A percentile compares a stretch with the other conserved stretches of the same genome.
phyloP scores from a whole-genome alignment of 2,797 vertebrate species.

The Fundulus diaphanus region DNA sequence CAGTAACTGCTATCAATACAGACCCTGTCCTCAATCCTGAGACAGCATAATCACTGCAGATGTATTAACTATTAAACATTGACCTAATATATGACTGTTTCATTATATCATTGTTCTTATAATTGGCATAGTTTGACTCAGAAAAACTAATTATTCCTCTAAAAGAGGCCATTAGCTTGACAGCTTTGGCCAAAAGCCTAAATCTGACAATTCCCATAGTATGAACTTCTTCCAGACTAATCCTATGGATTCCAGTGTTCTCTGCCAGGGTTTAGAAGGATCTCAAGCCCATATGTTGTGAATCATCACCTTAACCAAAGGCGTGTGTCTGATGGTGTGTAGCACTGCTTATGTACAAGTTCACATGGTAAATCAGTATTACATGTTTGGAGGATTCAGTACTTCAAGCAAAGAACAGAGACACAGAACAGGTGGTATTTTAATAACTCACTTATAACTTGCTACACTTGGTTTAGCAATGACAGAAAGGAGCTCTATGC shows the following conservation, averaged over 20 bases:
- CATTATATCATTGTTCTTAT: constrained; percentile 43
- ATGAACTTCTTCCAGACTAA: constrained; percentile 38
- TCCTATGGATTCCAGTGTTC: constrained; percentile 40
- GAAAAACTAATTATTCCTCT: constrained; percentile 61
- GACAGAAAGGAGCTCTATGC: constrained; percentile 15
- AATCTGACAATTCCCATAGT: constrained; percentile 40
- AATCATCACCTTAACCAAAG: constrained; percentile 69
- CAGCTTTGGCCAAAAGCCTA: constrained; percentile 42
- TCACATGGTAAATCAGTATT: constrained; percentile 31
- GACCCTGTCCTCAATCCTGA: constrained; percentile 24
- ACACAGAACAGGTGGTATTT: constrained; percentile 68
- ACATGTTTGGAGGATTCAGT: constrained; percentile 46
- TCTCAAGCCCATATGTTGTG: constrained; percentile 66
- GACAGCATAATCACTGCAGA: constrained; percentile 44
- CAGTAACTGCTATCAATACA: constrained; percentile 36
- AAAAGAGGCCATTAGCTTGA: constrained; percentile 39
- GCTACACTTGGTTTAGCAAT: constrained; percentile 29
- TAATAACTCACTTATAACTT: constrained; percentile 55
- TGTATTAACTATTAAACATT: constrained; percentile 57
- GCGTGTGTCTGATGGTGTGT: constrained; percentile 62
- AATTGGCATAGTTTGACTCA: constrained; percentile 45
- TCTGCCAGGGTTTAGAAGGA: constrained; percentile 42
- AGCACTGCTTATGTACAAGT: constrained; percentile 27
- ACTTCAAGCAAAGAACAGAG: constrained; percentile 43
- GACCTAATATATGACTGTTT: constrained; percentile 40